phyloP scores from a whole-genome alignment of 2,797 vertebrate genomes.

The Vipera ursinii region DNA sequence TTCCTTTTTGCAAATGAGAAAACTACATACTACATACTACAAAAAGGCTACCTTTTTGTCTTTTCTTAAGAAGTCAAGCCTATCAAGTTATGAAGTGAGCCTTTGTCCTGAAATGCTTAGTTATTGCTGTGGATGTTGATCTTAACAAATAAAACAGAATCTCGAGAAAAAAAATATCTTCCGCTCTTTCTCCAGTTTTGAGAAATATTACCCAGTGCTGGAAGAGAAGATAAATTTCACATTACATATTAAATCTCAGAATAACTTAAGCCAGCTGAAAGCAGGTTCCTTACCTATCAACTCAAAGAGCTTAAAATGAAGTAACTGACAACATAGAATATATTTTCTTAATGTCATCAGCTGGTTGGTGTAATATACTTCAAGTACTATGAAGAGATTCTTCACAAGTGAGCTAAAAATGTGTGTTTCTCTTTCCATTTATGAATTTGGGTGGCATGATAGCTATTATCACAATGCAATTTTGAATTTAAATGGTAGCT shows the following conservation, averaged over 20 bases:
- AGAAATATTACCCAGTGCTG: neutral
- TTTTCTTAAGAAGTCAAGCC: neutral
- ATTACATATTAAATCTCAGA: neutral
- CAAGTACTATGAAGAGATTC: neutral
- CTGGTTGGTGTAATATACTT: neutral
- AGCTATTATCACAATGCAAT: neutral
- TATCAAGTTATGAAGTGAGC: neutral
- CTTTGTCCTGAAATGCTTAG: slow-evolving; percentile 9
- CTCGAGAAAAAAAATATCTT: neutral
- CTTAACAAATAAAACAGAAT: slow-evolving; percentile 18
- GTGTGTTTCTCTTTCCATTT: neutral
- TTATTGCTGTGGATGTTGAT: slow-evolving; percentile 1
- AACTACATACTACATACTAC: neutral
- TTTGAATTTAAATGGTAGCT: neutral
- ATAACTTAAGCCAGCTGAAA: neutral
- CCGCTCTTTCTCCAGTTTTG: neutral
- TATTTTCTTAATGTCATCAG: neutral
- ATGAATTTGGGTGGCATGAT: neutral
- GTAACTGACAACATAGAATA: neutral
- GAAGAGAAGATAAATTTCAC: slow-evolving; percentile 3
- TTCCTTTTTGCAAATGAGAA: neutral
- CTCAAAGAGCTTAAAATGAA: neutral
- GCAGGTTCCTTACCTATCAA: neutral
- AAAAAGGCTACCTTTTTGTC: neutral
- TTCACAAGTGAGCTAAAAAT: slow-evolving; percentile 4